These are phyloP conservation scores for Pseudotriccus pelzelni DNA, from an alignment of 2,797 vertebrate species.

Conservation along the genomic window DNA sequence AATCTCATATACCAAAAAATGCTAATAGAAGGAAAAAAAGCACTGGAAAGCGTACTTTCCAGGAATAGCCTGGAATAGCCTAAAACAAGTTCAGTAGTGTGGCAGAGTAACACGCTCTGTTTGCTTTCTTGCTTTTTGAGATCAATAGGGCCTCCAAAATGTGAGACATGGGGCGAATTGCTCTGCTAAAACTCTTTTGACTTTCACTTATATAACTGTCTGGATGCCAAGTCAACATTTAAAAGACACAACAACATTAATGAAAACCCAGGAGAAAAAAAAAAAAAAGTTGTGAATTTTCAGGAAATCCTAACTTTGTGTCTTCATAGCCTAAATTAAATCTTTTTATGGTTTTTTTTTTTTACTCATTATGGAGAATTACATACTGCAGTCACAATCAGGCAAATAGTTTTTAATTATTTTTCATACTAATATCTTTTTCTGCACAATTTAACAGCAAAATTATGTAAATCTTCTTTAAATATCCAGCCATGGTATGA, in stretches of 20 bases:
- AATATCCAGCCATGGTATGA: not conserved
- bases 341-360: not conserved
- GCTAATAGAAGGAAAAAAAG: not conserved
- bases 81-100: not conserved
- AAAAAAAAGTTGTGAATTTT: not conserved
- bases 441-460: not conserved
- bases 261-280: rapidly evolving
- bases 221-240: not conserved
- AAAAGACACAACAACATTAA: not conserved
- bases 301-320: not conserved
- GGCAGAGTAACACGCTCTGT: not conserved
- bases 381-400: not conserved
- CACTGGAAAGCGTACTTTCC: not conserved
- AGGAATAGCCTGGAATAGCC: not conserved
- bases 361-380: not conserved
- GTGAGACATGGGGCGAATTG: rapidly evolving
- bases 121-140: not conserved
- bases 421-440: not conserved
- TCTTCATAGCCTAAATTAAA: not conserved
- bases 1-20: not conserved
- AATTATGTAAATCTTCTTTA: not conserved
- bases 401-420: not conserved
- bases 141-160: not conserved
- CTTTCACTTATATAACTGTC: not conserved
- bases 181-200: not conserved